These are phyloP conservation scores for Abramis brama DNA, from an alignment of 2,113 vertebrate genomes.

Conservation along the genomic window DNA sequence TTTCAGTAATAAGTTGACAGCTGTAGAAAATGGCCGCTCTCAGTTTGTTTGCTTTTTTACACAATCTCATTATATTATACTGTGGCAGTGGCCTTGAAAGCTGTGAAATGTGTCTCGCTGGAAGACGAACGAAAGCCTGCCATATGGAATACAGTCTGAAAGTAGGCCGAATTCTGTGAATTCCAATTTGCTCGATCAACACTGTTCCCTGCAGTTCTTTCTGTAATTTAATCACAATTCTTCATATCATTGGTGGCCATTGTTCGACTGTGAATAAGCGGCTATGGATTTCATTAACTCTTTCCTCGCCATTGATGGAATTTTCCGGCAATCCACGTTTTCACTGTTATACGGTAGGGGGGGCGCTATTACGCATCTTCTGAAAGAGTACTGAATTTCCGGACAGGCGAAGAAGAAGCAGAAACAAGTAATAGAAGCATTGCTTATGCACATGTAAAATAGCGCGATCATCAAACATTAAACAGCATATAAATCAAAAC, in stretches of 20 bases:
- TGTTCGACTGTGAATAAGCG: background rate
- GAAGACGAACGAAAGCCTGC: conserved; percentile 41
- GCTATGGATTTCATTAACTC: background rate
- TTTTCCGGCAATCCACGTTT: too few species aligned
- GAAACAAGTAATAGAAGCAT: too few species aligned
- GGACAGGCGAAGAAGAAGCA: too few species aligned
- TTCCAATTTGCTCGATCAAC: conserved; percentile 21
- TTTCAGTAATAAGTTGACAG: conserved; percentile 78
- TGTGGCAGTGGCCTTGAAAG: conserved; percentile 65
- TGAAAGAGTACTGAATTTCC: too few species aligned
- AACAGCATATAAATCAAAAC: too few species aligned
- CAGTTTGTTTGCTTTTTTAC: conserved; percentile 69
- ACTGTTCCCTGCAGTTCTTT: background rate
- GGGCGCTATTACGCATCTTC: too few species aligned
- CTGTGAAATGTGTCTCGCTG: conserved; percentile 53
- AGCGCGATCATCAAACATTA: too few species aligned
- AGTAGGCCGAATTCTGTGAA: conserved; percentile 30
- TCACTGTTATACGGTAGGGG: too few species aligned
- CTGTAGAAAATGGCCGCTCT: conserved; percentile 82
- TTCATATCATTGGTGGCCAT: background rate
- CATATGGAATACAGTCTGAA: conserved; percentile 45
- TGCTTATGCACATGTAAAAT: too few species aligned
- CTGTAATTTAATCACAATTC: background rate
- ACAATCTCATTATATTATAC: conserved; percentile 76
- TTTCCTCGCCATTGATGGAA: too few species aligned